Base-by-base conservation (phyloP, 2,888 invertebrate genomes). In the Druceiella hillmani region DNA sequence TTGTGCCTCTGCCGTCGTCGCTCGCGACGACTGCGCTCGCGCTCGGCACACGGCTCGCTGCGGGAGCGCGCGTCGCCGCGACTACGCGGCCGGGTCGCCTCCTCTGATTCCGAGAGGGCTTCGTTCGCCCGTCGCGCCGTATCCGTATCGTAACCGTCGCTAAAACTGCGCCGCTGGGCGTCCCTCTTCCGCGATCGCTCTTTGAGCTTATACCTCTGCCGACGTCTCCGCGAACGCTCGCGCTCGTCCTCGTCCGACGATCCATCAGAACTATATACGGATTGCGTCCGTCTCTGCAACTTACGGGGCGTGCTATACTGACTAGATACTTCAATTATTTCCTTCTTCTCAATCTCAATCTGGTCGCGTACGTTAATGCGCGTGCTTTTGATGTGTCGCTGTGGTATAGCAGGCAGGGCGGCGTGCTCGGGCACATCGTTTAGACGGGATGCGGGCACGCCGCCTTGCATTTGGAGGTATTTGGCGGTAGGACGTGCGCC, bases 401-500 rank as follows among this genome's bases (percentile, higher is more conserved):
- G 63, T 2, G 72, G 69, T 48, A 72, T 54, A 11, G 60, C 59
- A 33, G 66, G 65, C 30, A 73, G 66, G 36, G 61, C 57, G 28
- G 66, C 67, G 28, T 63, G 65, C 43, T 72, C 69, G 27, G 72
- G 63, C 17, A 70, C 48, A 47, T 68, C 66, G 5, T 71, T 59
- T 30, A 88, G 62, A 53, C 86, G 81, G 34, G 74, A 78, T 3
- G 90, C 85, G 1, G 92, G 89, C 22, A 86, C 73, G 1, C 91
- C 93, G 3, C 93, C 92, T 53, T 92, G 87, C 55, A 91, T 79
- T 61, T 92, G 91, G 30, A 95, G 72, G 59, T 89, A 89, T 62
- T 95, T 94, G 16, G 94, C 95, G 34, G 91, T 90, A 2, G 92
- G 89, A 37, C 89, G 76, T 58, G 89, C 85, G 0, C 90, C 91